Base-by-base conservation (phyloP, 2,113 vertebrate species). In the Datnioides undecimradiatus region DNA sequence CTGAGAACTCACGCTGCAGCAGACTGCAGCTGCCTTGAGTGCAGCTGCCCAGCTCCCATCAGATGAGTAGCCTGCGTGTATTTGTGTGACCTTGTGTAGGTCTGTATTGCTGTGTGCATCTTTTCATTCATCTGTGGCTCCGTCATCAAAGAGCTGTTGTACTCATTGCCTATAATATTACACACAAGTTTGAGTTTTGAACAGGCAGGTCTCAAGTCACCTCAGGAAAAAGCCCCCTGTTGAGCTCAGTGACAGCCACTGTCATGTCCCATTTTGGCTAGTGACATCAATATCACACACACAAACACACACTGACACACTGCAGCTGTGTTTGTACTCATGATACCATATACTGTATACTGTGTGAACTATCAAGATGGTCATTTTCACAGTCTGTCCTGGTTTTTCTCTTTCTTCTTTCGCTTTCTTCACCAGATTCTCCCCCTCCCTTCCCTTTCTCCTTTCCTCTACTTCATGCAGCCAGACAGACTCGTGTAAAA, bases 91-190 rank as follows among this genome's bases (percentile, higher is more conserved):
- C 48, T 6, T 45, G 13, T 66, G 34, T 41, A 19, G n/a, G 9
- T 19, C 25, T 73, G 45, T 54, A 40, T 46, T 46, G 33, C 58
- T 70, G 36, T 33, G 76, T 80, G 77, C 78, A 85, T 62, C 72
- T 86, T 86, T 74, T 62, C 25, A 41, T 85, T 62, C 85, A 87
- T 67, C 75, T 89, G 76, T 59, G 48, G 57, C 77, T 84, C 65
- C 55, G 57, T 66, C 76, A 81, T 88, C 84, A 84, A 83, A 86
- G 67, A 72, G 29, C 33, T 63, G 17, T 31, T 73, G 49, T 41
- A 52, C 40, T 49, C 71, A 57, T 77, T 67, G 69, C 70, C 72
- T 59, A 19, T 7, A 9, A 4, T 55, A 45, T 77, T 67, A 82
- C 64, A 82, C 43, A 45, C 43, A 70, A 34, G 54, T 67, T 82